Evolutionary conservation across 2,113 vertebrate genomes (phyloP).

Genomic region (Chauna torquata): DNA sequence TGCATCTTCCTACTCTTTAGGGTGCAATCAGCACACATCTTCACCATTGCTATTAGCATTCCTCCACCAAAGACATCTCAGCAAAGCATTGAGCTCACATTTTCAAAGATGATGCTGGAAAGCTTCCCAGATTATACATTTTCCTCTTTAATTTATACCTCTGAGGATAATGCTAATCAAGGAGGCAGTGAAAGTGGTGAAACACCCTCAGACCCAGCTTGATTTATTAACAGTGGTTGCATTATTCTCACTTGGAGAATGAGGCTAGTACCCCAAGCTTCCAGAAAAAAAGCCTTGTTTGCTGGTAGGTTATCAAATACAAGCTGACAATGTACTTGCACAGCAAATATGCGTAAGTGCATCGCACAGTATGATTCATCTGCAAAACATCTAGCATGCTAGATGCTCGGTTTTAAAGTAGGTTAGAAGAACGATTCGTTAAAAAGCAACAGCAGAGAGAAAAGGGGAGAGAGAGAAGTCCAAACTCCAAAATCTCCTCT

Average conservation of each 20-base stretch:
- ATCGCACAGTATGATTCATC: conserved; percentile 45
- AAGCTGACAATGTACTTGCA: conserved; percentile 48
- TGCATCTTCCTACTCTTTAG: not conserved
- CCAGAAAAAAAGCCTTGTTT: not conserved
- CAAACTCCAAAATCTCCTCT: not conserved
- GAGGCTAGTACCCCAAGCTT: not conserved
- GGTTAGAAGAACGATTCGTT: conserved; percentile 48
- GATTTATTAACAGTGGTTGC: conserved; percentile 39
- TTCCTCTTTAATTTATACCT: conserved; percentile 60
- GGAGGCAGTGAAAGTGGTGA: not conserved
- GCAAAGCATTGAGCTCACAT: conserved; percentile 21
- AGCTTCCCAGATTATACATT: conserved; percentile 60
- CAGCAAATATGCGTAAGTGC: conserved; percentile 51
- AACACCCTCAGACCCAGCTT: not conserved
- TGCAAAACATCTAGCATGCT: conserved; percentile 46
- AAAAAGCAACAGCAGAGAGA: not conserved
- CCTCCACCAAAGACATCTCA: conserved; percentile 23
- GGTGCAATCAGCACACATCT: conserved; percentile 25
- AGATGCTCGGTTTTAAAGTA: conserved; percentile 16
- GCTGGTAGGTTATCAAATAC: conserved; percentile 30
- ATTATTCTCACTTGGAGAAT: not conserved
- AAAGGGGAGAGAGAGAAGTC: not conserved
- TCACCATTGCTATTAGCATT: conserved; percentile 10
- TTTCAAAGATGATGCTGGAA: conserved; percentile 56
- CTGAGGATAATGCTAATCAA: conserved; percentile 53